These are phyloP conservation scores for Hyperoplus immaculatus DNA, from an alignment of 2,797 vertebrate species.

Conservation along the genomic window DNA sequence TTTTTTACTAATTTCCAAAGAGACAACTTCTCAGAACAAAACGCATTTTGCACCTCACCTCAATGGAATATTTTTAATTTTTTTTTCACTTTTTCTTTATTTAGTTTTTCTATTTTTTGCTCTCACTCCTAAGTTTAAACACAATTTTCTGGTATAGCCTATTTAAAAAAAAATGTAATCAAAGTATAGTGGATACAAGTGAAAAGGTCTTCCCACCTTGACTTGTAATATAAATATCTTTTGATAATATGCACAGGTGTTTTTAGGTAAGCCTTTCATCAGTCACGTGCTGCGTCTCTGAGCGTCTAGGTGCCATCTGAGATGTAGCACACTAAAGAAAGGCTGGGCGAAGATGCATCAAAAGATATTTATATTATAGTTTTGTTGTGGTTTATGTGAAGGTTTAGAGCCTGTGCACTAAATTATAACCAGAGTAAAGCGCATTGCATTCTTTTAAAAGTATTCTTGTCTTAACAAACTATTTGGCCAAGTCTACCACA, in stretches of 20 bases:
- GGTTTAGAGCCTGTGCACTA: slow-evolving; percentile 52
- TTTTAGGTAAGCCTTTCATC: slow-evolving; percentile 23
- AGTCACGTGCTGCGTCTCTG: slow-evolving; percentile 30
- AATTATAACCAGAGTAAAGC: slow-evolving; percentile 39
- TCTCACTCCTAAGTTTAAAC: slow-evolving; percentile 49
- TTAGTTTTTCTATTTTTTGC: slow-evolving; percentile 32
- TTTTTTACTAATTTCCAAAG: slow-evolving; percentile 84
- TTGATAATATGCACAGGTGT: slow-evolving; percentile 11
- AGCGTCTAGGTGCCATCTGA: slow-evolving; percentile 3
- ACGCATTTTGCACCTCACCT: slow-evolving; percentile 86
- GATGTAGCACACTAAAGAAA: slow-evolving; percentile 35
- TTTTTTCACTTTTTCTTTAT: slow-evolving; percentile 26
- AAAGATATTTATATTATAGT: slow-evolving; percentile 30
- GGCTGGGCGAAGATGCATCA: not conserved
- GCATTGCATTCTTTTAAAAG: slow-evolving; percentile 18
- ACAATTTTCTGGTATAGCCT: not conserved
- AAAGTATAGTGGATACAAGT: slow-evolving; percentile 42
- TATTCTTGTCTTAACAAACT: slow-evolving; percentile 1
- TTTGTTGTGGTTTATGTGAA: slow-evolving; percentile 27
- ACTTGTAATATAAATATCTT: slow-evolving; percentile 35
- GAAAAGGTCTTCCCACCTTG: slow-evolving; percentile 44
- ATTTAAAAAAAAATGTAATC: too few species aligned
- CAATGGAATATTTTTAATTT: slow-evolving; percentile 60
- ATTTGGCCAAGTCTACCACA: slow-evolving; percentile 11
- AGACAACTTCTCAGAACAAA: slow-evolving; percentile 83